These are phyloP conservation scores for Pluvialis apricaria DNA, from an alignment of 2,113 vertebrate species.

Conservation along the genomic window DNA sequence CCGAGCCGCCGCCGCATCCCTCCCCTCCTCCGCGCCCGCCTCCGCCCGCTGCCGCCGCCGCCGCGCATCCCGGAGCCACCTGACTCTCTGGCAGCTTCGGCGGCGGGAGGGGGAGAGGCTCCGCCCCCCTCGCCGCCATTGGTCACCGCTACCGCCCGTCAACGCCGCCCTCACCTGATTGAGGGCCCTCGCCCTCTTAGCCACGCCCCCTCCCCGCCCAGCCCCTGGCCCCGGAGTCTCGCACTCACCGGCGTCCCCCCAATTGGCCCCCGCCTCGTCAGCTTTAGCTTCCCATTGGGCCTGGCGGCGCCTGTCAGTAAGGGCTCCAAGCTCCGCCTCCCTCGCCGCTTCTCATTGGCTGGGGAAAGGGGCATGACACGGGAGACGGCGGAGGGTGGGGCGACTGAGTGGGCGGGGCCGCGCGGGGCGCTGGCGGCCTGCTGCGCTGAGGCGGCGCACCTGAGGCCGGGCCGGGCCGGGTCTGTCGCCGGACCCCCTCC, in stretches of 20 bases:
- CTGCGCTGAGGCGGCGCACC: too few relatives aligned
- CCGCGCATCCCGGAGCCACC: constrained; percentile 60
- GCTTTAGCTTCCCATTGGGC: not conserved
- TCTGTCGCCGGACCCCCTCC: too few relatives aligned
- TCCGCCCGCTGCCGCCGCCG: not conserved
- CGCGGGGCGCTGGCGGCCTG: not conserved
- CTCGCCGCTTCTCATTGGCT: not conserved
- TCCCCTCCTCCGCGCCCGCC: not conserved
- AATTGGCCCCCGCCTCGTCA: not conserved
- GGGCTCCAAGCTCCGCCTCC: not conserved
- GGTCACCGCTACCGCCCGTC: not conserved
- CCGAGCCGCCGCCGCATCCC: not conserved
- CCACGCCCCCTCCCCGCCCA: not conserved
- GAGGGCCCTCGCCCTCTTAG: not conserved
- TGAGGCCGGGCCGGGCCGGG: not conserved
- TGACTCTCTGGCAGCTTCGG: constrained; percentile 62
- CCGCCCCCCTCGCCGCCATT: not conserved
- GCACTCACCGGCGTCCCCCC: not conserved
- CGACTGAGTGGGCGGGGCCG: not conserved
- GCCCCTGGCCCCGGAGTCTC: not conserved
- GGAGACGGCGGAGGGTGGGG: not conserved
- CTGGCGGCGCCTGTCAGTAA: not conserved
- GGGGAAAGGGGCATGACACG: not conserved
- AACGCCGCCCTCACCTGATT: not conserved
- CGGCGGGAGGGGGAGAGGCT: not conserved